A percentile compares a stretch with the other conserved stretches of the same genome.
phyloP scores from a whole-genome alignment of 2,888 invertebrate species.

The Hermaeophaga mercurialis region DNA sequence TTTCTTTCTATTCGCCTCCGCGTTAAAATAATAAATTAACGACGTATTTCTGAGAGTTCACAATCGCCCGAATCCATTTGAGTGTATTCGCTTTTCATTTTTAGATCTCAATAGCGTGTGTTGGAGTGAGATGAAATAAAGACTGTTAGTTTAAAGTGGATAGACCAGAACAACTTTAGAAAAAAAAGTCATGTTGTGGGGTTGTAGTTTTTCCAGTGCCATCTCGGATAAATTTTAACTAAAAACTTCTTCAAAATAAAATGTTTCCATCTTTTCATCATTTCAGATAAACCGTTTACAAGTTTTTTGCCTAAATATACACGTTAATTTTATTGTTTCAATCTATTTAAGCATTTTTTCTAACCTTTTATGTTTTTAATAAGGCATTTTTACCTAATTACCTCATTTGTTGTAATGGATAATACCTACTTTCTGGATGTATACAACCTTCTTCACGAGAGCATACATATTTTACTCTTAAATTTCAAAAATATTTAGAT shows the following conservation, averaged over 20 bases:
- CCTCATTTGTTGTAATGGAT: too few species aligned
- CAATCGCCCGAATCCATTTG: conserved; percentile 39
- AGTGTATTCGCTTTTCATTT: conserved; percentile 47
- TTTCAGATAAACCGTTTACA: too few species aligned
- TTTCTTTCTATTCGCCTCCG: not conserved
- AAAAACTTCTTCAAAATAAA: not conserved
- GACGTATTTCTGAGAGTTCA: conserved; percentile 39
- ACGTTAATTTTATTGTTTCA: too few species aligned
- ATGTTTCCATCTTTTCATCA: too few species aligned
- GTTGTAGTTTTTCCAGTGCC: conserved; percentile 5
- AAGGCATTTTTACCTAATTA: too few species aligned
- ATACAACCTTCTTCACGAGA: too few species aligned
- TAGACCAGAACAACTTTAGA: conserved; percentile 39
- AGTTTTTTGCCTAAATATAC: too few species aligned
- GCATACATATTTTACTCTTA: too few species aligned
- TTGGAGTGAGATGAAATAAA: conserved; percentile 45
- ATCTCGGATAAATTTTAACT: not conserved
- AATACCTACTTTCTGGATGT: too few species aligned
- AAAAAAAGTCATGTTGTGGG: conserved; percentile 22
- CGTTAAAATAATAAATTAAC: conserved; percentile 31
- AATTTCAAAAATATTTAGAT: too few species aligned
- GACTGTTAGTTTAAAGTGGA: conserved; percentile 56
- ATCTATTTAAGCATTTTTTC: too few species aligned
- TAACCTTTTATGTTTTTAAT: too few species aligned
- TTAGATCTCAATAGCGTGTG: conserved; percentile 39